Conservation (phyloP, 2,113 vertebrate species). For the Stegastes partitus region DNA sequence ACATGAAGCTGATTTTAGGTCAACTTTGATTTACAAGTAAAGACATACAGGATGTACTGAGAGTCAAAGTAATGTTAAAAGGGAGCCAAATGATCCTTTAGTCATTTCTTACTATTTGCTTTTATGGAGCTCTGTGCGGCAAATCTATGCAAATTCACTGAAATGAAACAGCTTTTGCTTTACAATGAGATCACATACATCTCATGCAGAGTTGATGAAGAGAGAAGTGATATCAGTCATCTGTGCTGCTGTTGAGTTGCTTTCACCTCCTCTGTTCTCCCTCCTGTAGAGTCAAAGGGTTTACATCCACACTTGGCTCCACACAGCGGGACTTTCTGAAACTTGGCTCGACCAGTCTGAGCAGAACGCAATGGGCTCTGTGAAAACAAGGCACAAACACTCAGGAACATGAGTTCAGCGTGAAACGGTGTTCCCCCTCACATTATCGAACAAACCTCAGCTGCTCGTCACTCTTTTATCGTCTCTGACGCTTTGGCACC, state of each 20-base stretch:
- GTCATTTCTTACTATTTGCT: not conserved
- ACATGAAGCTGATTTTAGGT: not conserved
- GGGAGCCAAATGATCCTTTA: not conserved
- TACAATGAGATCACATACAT: slow-evolving; percentile 23
- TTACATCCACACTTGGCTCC: slow-evolving; percentile 77
- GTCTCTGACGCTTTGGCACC: slow-evolving; percentile 22
- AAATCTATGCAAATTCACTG: not conserved
- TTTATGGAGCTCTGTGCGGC: not conserved
- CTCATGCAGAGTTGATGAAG: slow-evolving; percentile 36
- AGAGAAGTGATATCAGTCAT: slow-evolving; percentile 22
- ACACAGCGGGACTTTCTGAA: slow-evolving; percentile 69
- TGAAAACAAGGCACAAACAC: slow-evolving; percentile 29
- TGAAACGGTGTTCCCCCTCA: not conserved
- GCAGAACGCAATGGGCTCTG: slow-evolving; percentile 27
- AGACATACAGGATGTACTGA: not conserved
- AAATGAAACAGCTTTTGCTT: not conserved
- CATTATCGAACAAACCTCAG: slow-evolving; percentile 22
- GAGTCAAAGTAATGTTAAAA: not conserved
- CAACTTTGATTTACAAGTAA: not conserved
- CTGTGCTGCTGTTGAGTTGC: slow-evolving; percentile 22
- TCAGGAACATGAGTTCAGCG: not conserved
- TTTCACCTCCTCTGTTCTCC: slow-evolving; percentile 34
- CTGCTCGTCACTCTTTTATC: slow-evolving; percentile 16
- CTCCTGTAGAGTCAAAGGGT: slow-evolving; percentile 64
- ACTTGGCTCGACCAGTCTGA: slow-evolving; percentile 27